phyloP scores from a whole-genome alignment of 2,113 vertebrate genomes.

The Struthidea cinerea region DNA sequence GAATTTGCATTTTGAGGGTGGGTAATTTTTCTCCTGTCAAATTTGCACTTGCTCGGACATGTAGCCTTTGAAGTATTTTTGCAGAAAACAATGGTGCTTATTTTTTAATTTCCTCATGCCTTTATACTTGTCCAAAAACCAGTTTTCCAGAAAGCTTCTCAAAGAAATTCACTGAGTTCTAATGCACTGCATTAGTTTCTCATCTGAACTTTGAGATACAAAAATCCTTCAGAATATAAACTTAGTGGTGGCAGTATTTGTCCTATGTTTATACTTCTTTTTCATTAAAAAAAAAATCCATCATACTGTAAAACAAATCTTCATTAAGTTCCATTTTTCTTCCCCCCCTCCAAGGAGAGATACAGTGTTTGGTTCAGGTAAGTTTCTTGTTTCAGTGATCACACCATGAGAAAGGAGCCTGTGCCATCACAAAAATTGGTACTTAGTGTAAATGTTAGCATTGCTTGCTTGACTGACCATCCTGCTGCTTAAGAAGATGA shows the following conservation, averaged over 20 bases:
- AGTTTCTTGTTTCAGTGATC: background rate
- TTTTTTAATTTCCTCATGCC: background rate
- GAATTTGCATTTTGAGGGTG: background rate
- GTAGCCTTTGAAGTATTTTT: background rate
- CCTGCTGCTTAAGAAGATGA: background rate
- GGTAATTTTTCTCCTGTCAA: background rate
- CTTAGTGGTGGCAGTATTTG: background rate
- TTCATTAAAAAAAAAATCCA: background rate
- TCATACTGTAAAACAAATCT: background rate
- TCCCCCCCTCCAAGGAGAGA: background rate
- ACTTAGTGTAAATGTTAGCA: background rate
- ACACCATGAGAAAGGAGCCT: background rate
- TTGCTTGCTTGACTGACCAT: background rate
- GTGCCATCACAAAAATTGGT: background rate
- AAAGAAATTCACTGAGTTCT: background rate
- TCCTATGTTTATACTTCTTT: background rate
- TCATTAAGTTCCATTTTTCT: background rate
- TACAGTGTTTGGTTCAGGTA: background rate
- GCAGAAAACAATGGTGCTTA: background rate
- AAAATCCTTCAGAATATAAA: background rate
- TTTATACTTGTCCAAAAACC: background rate
- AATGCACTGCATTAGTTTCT: background rate
- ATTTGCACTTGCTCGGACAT: background rate
- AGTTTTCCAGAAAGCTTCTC: background rate
- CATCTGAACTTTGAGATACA: background rate